A percentile compares a stretch with the other conserved stretches of the same genome.
Evolutionary conservation across 1,140 invertebrate genomes (phyloP).

Genomic region (Brachionus asplanchnoidis): DNA sequence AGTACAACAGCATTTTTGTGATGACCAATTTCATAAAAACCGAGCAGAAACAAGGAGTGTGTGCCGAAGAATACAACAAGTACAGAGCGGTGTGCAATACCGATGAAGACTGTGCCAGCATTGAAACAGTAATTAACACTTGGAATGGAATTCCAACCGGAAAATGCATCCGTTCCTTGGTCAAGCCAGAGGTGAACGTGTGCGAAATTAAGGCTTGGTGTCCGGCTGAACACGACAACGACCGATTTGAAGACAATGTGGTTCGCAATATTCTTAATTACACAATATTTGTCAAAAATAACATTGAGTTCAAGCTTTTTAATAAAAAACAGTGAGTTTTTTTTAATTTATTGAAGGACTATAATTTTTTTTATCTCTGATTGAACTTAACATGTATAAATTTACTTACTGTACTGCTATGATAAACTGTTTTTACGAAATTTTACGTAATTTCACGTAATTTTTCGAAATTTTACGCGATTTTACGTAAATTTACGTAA

Average conservation of each 20-base stretch:
- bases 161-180: not conserved
- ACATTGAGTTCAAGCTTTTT: constrained; percentile 42
- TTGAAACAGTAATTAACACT: not conserved
- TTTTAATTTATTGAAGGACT: too few relatives aligned
- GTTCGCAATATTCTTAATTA: constrained; percentile 39
- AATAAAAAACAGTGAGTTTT: constrained; percentile 36
- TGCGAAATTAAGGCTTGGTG: constrained; percentile 42
- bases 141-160: constrained; percentile 33
- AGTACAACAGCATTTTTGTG: constrained; percentile 36
- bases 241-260: constrained; percentile 3
- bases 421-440: too few relatives aligned
- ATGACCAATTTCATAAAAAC: constrained; percentile 42
- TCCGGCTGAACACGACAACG: not conserved
- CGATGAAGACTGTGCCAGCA: not conserved
- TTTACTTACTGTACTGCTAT: too few relatives aligned
- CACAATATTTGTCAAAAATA: constrained; percentile 43
- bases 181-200: not conserved
- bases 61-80: constrained; percentile 51
- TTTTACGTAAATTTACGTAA: too few relatives aligned
- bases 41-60: constrained; percentile 51
- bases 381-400: too few relatives aligned
- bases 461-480: too few relatives aligned
- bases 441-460: too few relatives aligned
- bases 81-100: not conserved
- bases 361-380: not conserved